phyloP scores from a whole-genome alignment of 2,113 vertebrate species.

The Nycticorax nycticorax region DNA sequence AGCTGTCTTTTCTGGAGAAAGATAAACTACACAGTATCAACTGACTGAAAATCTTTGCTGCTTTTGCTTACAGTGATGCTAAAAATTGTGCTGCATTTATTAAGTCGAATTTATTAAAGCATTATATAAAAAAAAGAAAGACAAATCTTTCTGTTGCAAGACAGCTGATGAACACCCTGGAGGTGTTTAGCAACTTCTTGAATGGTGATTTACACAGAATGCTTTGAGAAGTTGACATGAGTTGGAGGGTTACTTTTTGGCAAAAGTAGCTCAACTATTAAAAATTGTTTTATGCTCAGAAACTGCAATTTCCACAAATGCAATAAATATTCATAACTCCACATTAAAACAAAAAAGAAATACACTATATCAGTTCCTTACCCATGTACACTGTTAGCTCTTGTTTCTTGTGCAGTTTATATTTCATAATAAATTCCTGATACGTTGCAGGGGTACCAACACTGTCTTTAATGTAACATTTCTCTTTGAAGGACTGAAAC shows the following conservation, averaged over 20 bases:
- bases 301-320: slow-evolving; percentile 22
- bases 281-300: background rate
- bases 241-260: background rate
- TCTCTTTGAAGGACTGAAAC: slow-evolving; percentile 74
- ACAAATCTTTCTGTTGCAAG: slow-evolving; percentile 2
- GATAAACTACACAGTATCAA: slow-evolving; percentile 9
- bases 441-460: slow-evolving; percentile 58
- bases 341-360: slow-evolving; percentile 47
- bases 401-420: slow-evolving; percentile 58
- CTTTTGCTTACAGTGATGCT: slow-evolving; percentile 27
- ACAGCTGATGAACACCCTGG: slow-evolving; percentile 36
- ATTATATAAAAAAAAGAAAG: background rate
- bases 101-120: slow-evolving; percentile 36
- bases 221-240: background rate
- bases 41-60: background rate
- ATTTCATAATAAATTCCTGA: slow-evolving; percentile 71
- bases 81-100: background rate
- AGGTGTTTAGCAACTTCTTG: slow-evolving; percentile 30
- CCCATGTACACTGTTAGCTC: slow-evolving; percentile 33
- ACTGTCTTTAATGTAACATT: slow-evolving; percentile 70
- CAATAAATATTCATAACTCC: slow-evolving; percentile 64
- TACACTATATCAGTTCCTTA: slow-evolving; percentile 18
- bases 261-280: background rate
- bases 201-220: background rate
- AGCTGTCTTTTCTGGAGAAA: background rate